Conservation (phyloP, 2,113 vertebrate genomes). For the Xyliphius kryptos region DNA sequence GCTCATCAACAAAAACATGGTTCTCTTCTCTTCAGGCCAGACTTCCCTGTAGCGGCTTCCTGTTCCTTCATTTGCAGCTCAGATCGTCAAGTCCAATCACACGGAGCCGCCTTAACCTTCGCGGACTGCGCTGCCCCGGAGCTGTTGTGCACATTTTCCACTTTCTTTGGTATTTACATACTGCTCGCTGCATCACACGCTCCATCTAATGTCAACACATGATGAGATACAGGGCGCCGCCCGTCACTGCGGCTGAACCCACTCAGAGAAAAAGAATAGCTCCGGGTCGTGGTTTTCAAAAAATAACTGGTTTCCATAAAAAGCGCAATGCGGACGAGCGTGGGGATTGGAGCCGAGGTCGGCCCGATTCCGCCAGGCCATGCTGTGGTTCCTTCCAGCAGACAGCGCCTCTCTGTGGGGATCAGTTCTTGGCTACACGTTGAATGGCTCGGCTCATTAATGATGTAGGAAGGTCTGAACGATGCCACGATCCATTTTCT, state of each 20-base stretch:
- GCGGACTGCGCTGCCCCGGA: conserved; percentile 2
- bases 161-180: conserved; percentile 26
- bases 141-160: conserved; percentile 21
- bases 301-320: neutral
- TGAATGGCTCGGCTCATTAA: neutral
- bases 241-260: conserved; percentile 2
- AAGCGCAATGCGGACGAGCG: neutral
- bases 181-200: conserved; percentile 12
- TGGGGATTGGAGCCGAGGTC: conserved; percentile 5
- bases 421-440: conserved; percentile 1
- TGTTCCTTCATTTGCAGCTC: neutral
- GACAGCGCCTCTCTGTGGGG: conserved; percentile 1
- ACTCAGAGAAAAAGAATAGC: conserved; percentile 10
- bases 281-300: conserved; percentile 1
- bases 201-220: conserved; percentile 22
- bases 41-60: neutral
- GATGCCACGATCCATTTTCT: neutral
- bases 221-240: conserved; percentile 6
- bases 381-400: conserved; percentile 2
- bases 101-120: conserved; percentile 5
- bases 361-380: neutral
- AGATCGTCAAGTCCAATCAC: conserved; percentile 4
- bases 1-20: no score
- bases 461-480: conserved; percentile 1
- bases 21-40: no score